phyloP scores from a whole-genome alignment of 2,797 vertebrate genomes.

The Trachurus trachurus region DNA sequence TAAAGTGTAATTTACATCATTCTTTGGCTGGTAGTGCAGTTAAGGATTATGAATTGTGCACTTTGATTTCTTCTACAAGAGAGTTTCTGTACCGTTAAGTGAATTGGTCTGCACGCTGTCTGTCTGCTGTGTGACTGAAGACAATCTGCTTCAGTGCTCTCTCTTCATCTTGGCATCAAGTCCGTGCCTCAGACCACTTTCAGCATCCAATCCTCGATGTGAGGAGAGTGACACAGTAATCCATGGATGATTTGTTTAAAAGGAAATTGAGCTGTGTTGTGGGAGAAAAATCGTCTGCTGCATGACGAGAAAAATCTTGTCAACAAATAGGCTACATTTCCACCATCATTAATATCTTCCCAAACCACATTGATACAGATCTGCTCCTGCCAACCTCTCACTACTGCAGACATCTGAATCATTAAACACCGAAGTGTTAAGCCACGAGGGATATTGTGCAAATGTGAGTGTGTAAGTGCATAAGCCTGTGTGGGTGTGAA shows the following conservation, averaged over 20 bases:
- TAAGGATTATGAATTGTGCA: not conserved
- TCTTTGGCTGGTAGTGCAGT: not conserved
- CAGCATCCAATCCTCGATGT: not conserved
- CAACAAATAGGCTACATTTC: not conserved
- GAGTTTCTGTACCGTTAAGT: slow-evolving; percentile 30
- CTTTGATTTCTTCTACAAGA: slow-evolving; percentile 7
- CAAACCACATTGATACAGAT: not conserved
- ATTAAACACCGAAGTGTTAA: slow-evolving; percentile 21
- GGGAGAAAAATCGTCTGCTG: not conserved
- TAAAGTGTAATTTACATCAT: not conserved
- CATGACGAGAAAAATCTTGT: not conserved
- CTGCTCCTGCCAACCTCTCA: not conserved
- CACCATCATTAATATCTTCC: not conserved
- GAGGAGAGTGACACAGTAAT: not conserved
- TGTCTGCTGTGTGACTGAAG: slow-evolving; percentile 27
- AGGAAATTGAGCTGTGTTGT: not conserved
- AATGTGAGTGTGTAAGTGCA: slow-evolving; percentile 1
- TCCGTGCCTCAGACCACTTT: slow-evolving; percentile 19
- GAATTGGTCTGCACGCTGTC: slow-evolving; percentile 22
- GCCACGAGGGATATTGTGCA: slow-evolving; percentile 36
- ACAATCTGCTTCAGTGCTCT: slow-evolving; percentile 12
- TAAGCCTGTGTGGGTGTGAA: slow-evolving; percentile 18
- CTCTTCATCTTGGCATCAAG: not conserved
- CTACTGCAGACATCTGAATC: slow-evolving; percentile 23
- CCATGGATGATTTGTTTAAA: not conserved